Conservation (phyloP, 2,113 vertebrate genomes). For the Rynchops niger region DNA sequence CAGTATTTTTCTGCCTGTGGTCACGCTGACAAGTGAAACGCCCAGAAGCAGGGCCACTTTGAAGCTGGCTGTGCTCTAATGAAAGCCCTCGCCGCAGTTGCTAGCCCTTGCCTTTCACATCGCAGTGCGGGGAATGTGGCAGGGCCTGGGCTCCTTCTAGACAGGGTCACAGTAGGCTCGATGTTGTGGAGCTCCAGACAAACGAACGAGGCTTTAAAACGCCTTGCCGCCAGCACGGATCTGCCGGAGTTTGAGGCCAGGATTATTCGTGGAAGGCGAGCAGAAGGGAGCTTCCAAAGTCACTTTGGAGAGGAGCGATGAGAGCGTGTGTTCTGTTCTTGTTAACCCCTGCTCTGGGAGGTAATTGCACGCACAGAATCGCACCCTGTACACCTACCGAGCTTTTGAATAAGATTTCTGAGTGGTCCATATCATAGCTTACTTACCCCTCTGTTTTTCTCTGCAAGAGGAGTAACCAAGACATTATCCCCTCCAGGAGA, state of each 20-base stretch:
- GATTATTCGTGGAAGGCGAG: background rate
- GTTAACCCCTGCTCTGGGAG: background rate
- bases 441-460: background rate
- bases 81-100: rapidly evolving
- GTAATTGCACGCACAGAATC: background rate
- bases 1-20: background rate
- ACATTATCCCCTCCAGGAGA: background rate
- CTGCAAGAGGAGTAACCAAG: background rate
- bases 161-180: background rate
- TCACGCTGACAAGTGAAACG: background rate
- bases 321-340: background rate
- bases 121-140: background rate
- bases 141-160: background rate
- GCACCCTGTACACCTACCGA: background rate
- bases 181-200: background rate
- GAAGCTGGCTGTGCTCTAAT: background rate
- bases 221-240: background rate
- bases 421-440: rapidly evolving
- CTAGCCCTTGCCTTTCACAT: background rate
- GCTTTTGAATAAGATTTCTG: background rate
- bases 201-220: background rate
- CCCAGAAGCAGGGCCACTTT: background rate
- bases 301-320: background rate
- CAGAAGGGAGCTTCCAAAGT: background rate
- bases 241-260: background rate